Percentiles rank a stretch among this genome's conserved stretches.
phyloP scores from a whole-genome alignment of 2,113 vertebrate species.

The Pyrgilauda ruficollis region DNA sequence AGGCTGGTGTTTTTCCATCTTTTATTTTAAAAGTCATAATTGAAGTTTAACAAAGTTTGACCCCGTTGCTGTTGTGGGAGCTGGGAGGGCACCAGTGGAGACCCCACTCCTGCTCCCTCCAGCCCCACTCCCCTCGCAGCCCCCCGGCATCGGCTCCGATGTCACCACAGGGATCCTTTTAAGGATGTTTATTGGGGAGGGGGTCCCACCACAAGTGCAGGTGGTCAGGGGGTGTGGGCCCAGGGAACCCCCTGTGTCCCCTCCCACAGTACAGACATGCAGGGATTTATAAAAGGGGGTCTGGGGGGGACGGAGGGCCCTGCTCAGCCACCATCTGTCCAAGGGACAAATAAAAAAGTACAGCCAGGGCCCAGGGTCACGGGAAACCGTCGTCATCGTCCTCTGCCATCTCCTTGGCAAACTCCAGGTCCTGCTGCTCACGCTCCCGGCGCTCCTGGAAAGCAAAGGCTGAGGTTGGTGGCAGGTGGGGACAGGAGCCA shows the following conservation, averaged over 20 bases:
- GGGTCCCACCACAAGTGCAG: background rate
- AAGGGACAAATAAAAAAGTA: constrained; percentile 36
- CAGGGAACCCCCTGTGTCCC: background rate
- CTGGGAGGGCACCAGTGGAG: background rate
- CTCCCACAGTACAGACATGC: constrained; percentile 46
- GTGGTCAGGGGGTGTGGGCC: background rate
- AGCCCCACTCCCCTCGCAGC: background rate
- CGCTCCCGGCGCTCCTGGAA: constrained; percentile 91
- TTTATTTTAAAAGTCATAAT: constrained; percentile 80
- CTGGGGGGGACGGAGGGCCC: background rate
- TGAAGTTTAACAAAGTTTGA: constrained; percentile 74
- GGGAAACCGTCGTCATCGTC: constrained; percentile 96
- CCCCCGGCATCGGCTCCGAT: background rate
- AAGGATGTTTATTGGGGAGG: background rate
- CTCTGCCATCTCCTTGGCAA: constrained; percentile 98
- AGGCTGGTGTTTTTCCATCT: constrained; percentile 32
- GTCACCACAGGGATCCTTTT: background rate
- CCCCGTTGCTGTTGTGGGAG: constrained; percentile 13
- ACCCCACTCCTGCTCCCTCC: background rate
- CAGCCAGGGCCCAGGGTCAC: constrained; percentile 68
- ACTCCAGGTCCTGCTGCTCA: constrained; percentile 97
- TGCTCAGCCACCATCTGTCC: constrained; percentile 28
- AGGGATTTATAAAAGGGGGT: constrained; percentile 57
- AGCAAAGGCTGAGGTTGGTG: background rate
- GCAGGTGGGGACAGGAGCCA: background rate